These are phyloP conservation scores for Aspidiotus rigidus DNA, from an alignment of 2,888 invertebrate genomes.

Conservation along the genomic window DNA sequence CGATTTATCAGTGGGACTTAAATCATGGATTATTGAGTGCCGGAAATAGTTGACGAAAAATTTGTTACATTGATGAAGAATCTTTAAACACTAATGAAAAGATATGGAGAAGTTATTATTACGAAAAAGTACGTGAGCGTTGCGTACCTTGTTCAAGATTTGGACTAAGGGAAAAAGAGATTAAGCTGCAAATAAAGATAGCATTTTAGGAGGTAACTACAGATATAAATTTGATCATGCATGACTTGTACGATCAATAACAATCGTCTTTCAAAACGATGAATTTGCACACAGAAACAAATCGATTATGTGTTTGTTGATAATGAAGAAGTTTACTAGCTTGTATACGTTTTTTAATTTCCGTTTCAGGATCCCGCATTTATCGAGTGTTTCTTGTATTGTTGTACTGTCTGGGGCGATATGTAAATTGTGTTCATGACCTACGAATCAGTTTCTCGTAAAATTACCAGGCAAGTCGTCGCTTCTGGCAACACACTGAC, in stretches of 20 bases:
- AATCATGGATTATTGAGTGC: conserved; percentile 28
- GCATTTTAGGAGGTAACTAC: no score
- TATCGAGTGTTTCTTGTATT: conserved; percentile 16
- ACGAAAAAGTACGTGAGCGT: conserved; percentile 23
- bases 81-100: conserved; percentile 7
- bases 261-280: no score
- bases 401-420: conserved; percentile 29
- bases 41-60: conserved; percentile 20
- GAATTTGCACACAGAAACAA: no score
- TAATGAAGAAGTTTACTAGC: neutral
- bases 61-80: conserved; percentile 17
- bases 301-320: neutral
- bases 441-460: conserved; percentile 20
- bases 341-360: neutral
- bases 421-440: conserved; percentile 23
- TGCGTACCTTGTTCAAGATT: neutral
- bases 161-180: no score
- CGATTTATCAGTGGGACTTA: conserved; percentile 22
- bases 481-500: conserved; percentile 11
- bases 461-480: conserved; percentile 21
- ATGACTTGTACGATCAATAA: no score
- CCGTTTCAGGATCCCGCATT: conserved; percentile 16
- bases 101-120: conserved; percentile 29
- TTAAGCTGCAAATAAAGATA: no score
- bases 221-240: no score